Conservation (phyloP, 2,113 vertebrate genomes). For the Australoheros scitulus region DNA sequence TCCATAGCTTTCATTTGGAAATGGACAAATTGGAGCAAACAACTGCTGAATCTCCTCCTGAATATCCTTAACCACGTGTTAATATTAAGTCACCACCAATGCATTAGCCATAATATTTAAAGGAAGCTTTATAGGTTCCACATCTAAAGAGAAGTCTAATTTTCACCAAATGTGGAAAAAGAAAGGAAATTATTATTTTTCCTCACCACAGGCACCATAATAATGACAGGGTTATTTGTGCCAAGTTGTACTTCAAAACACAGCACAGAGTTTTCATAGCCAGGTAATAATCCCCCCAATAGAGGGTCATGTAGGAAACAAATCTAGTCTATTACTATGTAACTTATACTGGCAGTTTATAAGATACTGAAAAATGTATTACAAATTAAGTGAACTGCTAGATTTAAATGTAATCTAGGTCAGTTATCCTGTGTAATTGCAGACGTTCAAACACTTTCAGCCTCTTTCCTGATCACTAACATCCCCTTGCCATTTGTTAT, state of each 20-base stretch:
- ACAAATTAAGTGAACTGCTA: not conserved
- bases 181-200: not conserved
- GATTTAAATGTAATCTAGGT: not conserved
- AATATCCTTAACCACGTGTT: not conserved
- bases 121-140: accelerated
- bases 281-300: not conserved
- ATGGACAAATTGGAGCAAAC: not conserved
- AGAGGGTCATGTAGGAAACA: not conserved
- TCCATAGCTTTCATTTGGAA: not conserved
- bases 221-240: not conserved
- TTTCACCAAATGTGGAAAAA: not conserved
- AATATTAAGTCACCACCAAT: not conserved
- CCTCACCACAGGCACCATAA: not conserved
- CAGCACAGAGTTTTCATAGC: not conserved
- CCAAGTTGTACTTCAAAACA: not conserved
- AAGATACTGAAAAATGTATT: not conserved
- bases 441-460: not conserved
- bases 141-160: not conserved
- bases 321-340: not conserved
- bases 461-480: constrained; percentile 27
- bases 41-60: not conserved
- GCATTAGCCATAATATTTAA: not conserved
- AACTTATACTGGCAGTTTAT: not conserved
- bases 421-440: not conserved
- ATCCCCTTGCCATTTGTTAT: not conserved